Evolutionary conservation across 2,888 invertebrate genomes (phyloP), one percentile per base, ranked within the genome.

Genomic region (Drosophila gaucha): DNA sequence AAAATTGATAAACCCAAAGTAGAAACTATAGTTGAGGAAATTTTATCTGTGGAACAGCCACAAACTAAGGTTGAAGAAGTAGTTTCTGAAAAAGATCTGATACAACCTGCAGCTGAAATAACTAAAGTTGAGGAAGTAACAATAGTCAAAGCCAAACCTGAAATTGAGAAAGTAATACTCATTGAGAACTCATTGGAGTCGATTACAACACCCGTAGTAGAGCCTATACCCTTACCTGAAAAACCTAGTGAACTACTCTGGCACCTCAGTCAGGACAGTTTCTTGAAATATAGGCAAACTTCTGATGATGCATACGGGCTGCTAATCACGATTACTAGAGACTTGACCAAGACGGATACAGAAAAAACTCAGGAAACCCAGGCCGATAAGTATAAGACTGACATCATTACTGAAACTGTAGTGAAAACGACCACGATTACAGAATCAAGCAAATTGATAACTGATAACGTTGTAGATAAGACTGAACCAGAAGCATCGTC

Each of bases 321-420:
- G 2, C 58, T 69, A 44, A 51, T 36, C 12, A 71, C 63, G 20
- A 36, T 46, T 22, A 58, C 62, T 35, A 69, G 52, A 20, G 69
- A 71, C 51, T 18, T 49, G 46, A 59, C 43, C 20, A 59, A 12
- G 20, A 62, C 57, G 20, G 58, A 58, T 47, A 64, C 49, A 36
- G 77, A 58, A 24, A 85, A 60, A 67, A 68, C 84, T 85, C 87
- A 87, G 87, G 84, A 76, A 78, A 70, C 52, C 51, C 80, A 74
- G 73, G 76, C 79, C 83, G 80, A 85, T 67, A 80, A 71, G 66
- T 65, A 83, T 74, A 88, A 87, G 88, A 88, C 88, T 88, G 86
- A 88, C 80, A 80, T 71, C 85, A 80, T 80, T 74, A 75, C 78
- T 54, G 76, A 80, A 46, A 78, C 75, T 72, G 80, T 87, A 79